Percentiles rank a stretch among this genome's conserved stretches.
Conservation (phyloP, 2,113 vertebrate species). For the Calonectris borealis region DNA sequence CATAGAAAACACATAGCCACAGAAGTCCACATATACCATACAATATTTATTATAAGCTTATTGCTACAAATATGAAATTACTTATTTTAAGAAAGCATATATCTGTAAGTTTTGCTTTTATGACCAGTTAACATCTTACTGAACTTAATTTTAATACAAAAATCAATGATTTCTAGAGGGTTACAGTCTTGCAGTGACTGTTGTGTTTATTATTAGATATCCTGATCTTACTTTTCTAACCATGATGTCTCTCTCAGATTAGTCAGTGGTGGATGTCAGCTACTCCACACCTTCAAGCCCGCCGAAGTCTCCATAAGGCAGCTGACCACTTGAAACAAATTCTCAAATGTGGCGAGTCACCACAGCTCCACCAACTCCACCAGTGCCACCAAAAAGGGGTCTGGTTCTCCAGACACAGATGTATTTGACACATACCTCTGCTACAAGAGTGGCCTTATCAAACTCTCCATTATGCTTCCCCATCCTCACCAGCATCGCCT, state of each 20-base stretch:
- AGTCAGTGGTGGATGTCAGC: not conserved
- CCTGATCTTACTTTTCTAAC: not conserved
- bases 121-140: not conserved
- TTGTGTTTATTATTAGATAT: not conserved
- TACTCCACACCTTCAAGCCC: not conserved
- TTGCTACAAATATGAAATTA: not conserved
- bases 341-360: not conserved
- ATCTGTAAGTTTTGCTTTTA: not conserved
- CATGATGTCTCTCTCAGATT: not conserved
- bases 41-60: not conserved
- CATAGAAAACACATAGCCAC: not conserved
- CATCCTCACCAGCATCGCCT: not conserved
- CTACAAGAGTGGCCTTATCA: not conserved
- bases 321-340: not conserved
- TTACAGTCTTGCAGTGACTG: not conserved
- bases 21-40: not conserved
- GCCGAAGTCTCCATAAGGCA: not conserved
- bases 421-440: not conserved
- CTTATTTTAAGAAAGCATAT: not conserved
- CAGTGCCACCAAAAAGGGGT: not conserved
- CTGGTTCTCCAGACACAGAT: not conserved
- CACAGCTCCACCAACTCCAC: not conserved
- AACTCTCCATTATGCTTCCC: not conserved
- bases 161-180: not conserved
- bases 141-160: not conserved